These are phyloP conservation scores for Microctonus brassicae DNA, from an alignment of 2,888 invertebrate genomes.

Conservation along the genomic window DNA sequence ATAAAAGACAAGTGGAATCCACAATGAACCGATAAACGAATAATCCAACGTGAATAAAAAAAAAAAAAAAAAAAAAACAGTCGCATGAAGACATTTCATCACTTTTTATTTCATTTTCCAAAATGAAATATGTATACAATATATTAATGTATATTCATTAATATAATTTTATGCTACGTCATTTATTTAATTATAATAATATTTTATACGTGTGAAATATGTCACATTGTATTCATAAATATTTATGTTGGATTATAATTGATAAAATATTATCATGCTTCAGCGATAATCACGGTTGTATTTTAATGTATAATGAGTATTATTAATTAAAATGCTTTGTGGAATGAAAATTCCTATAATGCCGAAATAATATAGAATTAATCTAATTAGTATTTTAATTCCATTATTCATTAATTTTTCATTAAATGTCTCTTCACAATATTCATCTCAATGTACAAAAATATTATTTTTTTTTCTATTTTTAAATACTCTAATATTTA, in stretches of 20 bases:
- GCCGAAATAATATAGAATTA: no score
- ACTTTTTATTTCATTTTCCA: not conserved
- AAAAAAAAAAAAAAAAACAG: conserved; percentile 35
- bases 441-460: no score
- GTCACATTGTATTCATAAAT: no score
- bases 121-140: not conserved
- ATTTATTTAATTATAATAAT: not conserved
- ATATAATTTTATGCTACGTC: not conserved
- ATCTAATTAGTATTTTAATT: no score
- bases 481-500: not conserved
- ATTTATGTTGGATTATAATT: no score
- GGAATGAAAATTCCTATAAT: no score
- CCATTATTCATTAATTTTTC: no score
- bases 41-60: conserved; percentile 51
- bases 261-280: no score
- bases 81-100: conserved; percentile 20
- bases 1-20: conserved; percentile 60
- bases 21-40: conserved; percentile 62
- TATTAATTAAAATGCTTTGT: no score
- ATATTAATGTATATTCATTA: not conserved
- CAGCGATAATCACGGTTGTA: no score
- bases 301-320: no score
- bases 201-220: not conserved
- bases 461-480: not conserved
- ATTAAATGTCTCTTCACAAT: no score